Conservation (phyloP, 2,113 vertebrate genomes). For the Tupaia chinensis region DNA sequence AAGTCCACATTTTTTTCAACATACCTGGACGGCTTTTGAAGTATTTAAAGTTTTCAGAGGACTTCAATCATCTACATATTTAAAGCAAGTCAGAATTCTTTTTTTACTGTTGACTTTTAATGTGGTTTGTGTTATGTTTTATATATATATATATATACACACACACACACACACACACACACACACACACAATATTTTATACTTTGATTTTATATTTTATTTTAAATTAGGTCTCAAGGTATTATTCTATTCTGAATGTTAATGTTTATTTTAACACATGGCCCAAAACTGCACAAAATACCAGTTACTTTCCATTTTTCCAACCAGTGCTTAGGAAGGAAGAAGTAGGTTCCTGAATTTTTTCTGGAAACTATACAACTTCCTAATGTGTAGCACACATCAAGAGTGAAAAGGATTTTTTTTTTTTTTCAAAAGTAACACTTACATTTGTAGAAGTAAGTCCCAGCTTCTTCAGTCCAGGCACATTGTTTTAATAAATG, state of each 20-base stretch:
- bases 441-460: slow-evolving; percentile 83
- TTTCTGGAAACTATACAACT: slow-evolving; percentile 26
- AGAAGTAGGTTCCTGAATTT: slow-evolving; percentile 22
- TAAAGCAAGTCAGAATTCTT: not conserved
- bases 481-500: slow-evolving; percentile 69
- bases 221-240: not conserved
- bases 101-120: slow-evolving; percentile 27
- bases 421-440: slow-evolving; percentile 54
- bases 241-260: not conserved
- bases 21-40: not conserved
- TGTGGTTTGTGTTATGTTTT: not conserved
- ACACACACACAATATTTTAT: too few relatives aligned
- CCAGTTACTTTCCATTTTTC: not conserved
- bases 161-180: too few relatives aligned
- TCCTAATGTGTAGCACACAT: not conserved
- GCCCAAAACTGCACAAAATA: slow-evolving; percentile 4
- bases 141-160: not conserved
- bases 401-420: slow-evolving; percentile 36
- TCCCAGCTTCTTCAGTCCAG: slow-evolving; percentile 62
- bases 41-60: slow-evolving; percentile 33
- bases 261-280: not conserved
- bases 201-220: not conserved
- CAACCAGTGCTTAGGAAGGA: slow-evolving; percentile 11
- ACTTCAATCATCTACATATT: not conserved
- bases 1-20: not conserved